These are phyloP conservation scores for Oscheius sp. DNA, from an alignment of 2,888 invertebrate genomes.

Conservation along the genomic window DNA sequence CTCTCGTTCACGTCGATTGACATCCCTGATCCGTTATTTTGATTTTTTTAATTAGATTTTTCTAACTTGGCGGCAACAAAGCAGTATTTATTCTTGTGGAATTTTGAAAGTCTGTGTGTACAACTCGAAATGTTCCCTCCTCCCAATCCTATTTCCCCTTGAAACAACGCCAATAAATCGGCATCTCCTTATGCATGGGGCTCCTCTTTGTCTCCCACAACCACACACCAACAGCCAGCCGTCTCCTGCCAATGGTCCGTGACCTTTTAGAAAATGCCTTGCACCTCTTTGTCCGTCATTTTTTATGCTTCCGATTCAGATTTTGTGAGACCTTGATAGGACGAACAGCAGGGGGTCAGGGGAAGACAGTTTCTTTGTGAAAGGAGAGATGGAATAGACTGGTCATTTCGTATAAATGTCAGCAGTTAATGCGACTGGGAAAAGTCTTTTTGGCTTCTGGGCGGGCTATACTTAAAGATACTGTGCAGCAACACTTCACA, in stretches of 20 bases:
- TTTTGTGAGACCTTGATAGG: too few species aligned
- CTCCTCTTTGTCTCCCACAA: neutral
- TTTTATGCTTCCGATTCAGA: neutral
- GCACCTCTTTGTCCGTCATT: neutral
- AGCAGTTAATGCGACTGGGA: neutral
- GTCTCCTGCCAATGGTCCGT: constrained; percentile 9
- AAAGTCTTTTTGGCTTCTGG: neutral
- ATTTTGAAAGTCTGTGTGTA: too few species aligned
- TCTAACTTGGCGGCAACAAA: neutral
- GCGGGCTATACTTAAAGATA: too few species aligned
- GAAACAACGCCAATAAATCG: neutral
- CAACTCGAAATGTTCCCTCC: too few species aligned
- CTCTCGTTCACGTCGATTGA: neutral
- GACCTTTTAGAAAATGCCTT: constrained; percentile 7
- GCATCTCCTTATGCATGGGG: neutral
- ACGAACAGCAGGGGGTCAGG: too few species aligned
- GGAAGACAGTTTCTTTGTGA: too few species aligned
- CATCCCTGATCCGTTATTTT: neutral
- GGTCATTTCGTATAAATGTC: too few species aligned
- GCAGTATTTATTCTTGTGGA: neutral
- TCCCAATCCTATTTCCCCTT: neutral
- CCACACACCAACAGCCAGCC: neutral
- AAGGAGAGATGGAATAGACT: too few species aligned
- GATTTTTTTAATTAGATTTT: neutral
- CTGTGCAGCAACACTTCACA: too few species aligned